A percentile compares a stretch with the other conserved stretches of the same genome.
Conservation (phyloP, 1,140 invertebrate species). For the Metopolophium dirhodum region DNA sequence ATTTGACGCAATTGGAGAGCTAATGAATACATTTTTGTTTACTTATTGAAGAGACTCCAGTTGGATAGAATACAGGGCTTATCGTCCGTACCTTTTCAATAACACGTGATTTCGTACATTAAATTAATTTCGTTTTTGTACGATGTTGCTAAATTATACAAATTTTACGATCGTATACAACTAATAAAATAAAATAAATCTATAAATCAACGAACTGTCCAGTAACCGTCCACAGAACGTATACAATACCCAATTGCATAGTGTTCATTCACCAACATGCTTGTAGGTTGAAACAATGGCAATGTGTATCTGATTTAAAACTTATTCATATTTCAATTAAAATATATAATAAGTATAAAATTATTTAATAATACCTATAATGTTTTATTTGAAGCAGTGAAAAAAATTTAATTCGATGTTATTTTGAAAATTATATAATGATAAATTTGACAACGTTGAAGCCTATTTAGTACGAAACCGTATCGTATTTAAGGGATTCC, state of each 20-base stretch:
- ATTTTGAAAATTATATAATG: constrained; percentile 5
- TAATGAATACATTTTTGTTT: neutral
- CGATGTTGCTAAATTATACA: neutral
- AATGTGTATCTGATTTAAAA: neutral
- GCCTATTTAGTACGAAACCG: neutral
- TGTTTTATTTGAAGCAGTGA: neutral
- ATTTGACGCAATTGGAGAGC: neutral
- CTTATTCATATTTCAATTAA: neutral
- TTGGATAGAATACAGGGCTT: neutral
- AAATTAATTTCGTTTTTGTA: neutral
- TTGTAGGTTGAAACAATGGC: neutral
- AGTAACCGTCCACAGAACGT: neutral
- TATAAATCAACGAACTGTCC: neutral
- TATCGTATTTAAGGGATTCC: neutral
- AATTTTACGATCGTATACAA: neutral
- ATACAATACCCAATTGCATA: neutral
- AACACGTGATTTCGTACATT: neutral
- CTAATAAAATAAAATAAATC: neutral
- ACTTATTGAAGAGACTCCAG: neutral
- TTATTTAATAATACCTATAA: neutral
- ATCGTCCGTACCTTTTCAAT: neutral
- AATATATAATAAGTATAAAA: neutral
- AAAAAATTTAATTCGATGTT: neutral
- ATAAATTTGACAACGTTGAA: neutral
- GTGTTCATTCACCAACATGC: neutral